Base-by-base conservation (phyloP, 2,113 vertebrate species). In the Neoarius graeffei region DNA sequence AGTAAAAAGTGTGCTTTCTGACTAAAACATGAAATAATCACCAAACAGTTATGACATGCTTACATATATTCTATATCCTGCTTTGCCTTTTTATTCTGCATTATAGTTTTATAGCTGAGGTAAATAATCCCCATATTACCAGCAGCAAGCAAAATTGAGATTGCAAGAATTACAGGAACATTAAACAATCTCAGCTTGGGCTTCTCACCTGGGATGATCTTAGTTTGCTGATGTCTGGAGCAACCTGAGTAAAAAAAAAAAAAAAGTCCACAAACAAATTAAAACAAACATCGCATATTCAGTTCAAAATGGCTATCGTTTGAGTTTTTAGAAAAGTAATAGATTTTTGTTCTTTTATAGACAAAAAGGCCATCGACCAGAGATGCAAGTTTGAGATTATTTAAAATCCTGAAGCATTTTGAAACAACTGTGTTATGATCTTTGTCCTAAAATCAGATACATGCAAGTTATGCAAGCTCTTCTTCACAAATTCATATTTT, bases 121-220 rank as follows among this genome's bases (percentile, higher is more conserved):
- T 54, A 80, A 54, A 66, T 25, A 79, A 86, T 54, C 5, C 6
- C 59, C 19, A 67, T 54, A 62, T 30, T 79, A 80, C 59, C 73
- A 56, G 17, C n/a, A 13, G 48, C 48, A 80, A 79, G 59, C 56
- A 80, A 17, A 52, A 30, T 15, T 52, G 74, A 66, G 59, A 86
- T 23, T 35, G 76, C 48, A 66, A 86, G 59, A 52, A 66, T 66
- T 50, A 86, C 25, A 64, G 57, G 85, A 77, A 79, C 48, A 30
- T 79, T 79, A 52, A 52, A 79, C 73, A 79, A 27, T 13, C 42
- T 64, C 25, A 13, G 85, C 48, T 35, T 64, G 57, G 14, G 79
- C 59, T 54, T 86, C 42, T 79, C 57, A 79, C 4, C 42, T 77
- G 69, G 27, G 20, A 85, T 8, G 35, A 23, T 60, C 27, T 48